These are phyloP conservation scores for Heteromyza rotundicornis DNA, from an alignment of 2,888 invertebrate species.

Conservation along the genomic window DNA sequence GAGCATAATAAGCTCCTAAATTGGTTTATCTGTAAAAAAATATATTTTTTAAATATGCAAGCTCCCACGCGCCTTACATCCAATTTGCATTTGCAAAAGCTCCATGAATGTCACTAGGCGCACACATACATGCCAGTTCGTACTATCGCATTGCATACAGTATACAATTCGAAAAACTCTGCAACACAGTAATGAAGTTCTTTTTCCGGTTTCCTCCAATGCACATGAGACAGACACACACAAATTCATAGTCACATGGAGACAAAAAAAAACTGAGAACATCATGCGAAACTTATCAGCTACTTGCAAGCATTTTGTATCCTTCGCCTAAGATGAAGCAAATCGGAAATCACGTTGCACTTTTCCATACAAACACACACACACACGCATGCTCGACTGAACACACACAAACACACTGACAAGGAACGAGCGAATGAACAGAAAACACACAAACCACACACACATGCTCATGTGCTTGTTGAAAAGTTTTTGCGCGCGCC, in stretches of 20 bases:
- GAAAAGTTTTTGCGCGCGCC: conserved; percentile 16
- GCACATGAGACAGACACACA: not conserved
- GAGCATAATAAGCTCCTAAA: too few relatives aligned
- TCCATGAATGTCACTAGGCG: too few relatives aligned
- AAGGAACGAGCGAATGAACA: not conserved
- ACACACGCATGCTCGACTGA: conserved; percentile 11
- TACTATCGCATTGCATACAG: too few relatives aligned
- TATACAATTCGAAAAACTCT: too few relatives aligned
- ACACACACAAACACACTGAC: conserved; percentile 14
- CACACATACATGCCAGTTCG: not conserved
- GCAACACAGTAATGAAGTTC: not conserved
- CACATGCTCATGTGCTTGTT: too few relatives aligned
- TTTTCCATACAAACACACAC: conserved; percentile 20
- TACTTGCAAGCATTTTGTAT: conserved; percentile 57
- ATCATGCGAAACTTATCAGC: conserved; percentile 48
- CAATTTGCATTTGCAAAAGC: too few relatives aligned
- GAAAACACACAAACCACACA: not conserved
- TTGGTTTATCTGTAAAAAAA: too few relatives aligned
- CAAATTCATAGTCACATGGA: not conserved
- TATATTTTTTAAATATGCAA: too few relatives aligned
- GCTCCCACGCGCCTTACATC: too few relatives aligned
- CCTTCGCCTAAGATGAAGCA: conserved; percentile 27
- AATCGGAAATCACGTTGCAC: conserved; percentile 47
- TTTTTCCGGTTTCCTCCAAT: not conserved
- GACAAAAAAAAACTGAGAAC: conserved; percentile 5